Evolutionary conservation across 2,888 invertebrate species (phyloP), one percentile per base, ranked within the genome.

Genomic region (Lochmaea crataegi): DNA sequence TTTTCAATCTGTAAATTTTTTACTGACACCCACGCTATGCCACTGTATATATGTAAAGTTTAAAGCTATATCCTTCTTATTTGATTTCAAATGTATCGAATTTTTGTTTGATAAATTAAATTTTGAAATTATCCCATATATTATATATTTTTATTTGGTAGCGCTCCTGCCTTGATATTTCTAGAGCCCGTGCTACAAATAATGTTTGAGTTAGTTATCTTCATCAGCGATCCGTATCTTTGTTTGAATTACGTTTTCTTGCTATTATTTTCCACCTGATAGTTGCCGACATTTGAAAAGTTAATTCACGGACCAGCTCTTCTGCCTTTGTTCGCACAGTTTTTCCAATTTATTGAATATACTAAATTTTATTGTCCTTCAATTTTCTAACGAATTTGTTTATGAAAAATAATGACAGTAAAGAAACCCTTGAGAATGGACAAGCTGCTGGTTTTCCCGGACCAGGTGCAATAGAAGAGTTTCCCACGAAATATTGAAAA

Each of bases 161-260:
- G 14, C 45, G 45, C 45, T 45, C 12, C 12, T 45, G 45, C 5
- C 14, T 45, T 45, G 11, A 4, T 45, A 12, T 45, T 38, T 7
- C 32, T 14, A 45, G 14, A 45, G 14, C 12, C 14, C 14, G 45
- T 12, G 14, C 45, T 58, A 41, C 32, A 65, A 65, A 18, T 48
- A 53, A 51, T 53, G 53, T 53, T 64, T 64, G 48, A 51, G 48
- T 48, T 51, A 48, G 45, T 14, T 45, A 64, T 64, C 45, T 64
- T 64, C 26, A 64, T 64, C 64, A 64, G 64, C 64, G 64, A 64
- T 64, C 64, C 48, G 48, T 64, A 45, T 48, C 48, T 64, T 64
- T 51, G 45, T 64, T 45, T 64, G 22, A 64, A 64, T 64, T 48
- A 64, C 18, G 22, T 18, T 45, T 26, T 14, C 45, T 26, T 45